Percentiles rank a stretch among this genome's conserved stretches.
Conservation (phyloP, 2,888 invertebrate species). For the Acleris literana region DNA sequence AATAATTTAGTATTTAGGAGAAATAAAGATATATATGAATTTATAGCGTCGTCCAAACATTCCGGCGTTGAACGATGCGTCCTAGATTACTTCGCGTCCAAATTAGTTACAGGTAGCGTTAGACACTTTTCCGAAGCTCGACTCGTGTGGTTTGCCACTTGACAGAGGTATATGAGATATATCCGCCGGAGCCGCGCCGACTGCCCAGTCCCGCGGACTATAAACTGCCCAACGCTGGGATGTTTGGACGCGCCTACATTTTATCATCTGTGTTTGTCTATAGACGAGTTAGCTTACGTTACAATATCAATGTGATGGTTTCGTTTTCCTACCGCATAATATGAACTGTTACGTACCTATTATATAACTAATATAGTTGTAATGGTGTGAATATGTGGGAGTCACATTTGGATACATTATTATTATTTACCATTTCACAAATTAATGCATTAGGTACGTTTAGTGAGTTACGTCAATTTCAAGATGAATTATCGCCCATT, state of each 20-base stretch:
- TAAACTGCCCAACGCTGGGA: constrained; percentile 61
- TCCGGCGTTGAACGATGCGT: constrained; percentile 54
- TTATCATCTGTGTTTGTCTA: constrained; percentile 78
- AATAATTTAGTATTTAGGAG: constrained; percentile 72
- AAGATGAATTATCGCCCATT: constrained; percentile 67
- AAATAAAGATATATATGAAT: constrained; percentile 75
- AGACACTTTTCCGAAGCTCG: constrained; percentile 38
- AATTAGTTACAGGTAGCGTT: constrained; percentile 54
- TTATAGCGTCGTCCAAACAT: constrained; percentile 62
- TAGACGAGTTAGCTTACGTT: constrained; percentile 79
- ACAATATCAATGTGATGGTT: constrained; percentile 80
- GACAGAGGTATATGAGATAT: constrained; percentile 72
- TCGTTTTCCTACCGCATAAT: constrained; percentile 80
- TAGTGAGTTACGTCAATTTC: constrained; percentile 65
- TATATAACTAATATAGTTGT: constrained; percentile 64
- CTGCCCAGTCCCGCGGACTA: constrained; percentile 69
- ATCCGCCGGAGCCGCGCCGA: constrained; percentile 48
- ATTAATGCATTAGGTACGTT: constrained; percentile 72
- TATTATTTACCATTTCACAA: constrained; percentile 64
- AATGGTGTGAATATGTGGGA: constrained; percentile 71
- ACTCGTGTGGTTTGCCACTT: constrained; percentile 48
- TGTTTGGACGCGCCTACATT: constrained; percentile 61
- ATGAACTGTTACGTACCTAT: constrained; percentile 72
- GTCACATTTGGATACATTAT: constrained; percentile 73
- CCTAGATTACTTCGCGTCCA: constrained; percentile 63